These are phyloP conservation scores for Thymelicus lineola DNA, from an alignment of 2,888 invertebrate genomes.

Conservation along the genomic window DNA sequence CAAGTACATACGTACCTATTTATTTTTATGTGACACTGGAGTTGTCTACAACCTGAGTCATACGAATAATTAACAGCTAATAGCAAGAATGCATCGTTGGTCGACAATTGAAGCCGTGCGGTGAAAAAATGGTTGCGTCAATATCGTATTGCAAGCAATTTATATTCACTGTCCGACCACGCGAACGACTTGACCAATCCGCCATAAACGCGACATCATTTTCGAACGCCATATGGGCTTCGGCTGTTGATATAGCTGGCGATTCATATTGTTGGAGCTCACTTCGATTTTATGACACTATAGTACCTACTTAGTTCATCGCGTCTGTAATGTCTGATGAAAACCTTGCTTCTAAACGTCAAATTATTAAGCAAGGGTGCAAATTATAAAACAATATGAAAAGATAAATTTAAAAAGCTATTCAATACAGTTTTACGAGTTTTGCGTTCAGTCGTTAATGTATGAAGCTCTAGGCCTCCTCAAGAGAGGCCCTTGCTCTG, in stretches of 20 bases:
- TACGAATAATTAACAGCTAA: neutral
- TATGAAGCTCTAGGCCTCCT: too few relatives aligned
- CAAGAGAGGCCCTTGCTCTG: too few relatives aligned
- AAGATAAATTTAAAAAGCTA: too few relatives aligned
- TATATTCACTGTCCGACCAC: conserved; percentile 28
- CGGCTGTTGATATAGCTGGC: conserved; percentile 9
- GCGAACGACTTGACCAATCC: conserved; percentile 26
- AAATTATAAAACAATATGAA: too few relatives aligned
- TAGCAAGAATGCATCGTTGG: neutral
- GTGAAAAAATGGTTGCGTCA: conserved; percentile 20
- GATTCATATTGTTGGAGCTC: conserved; percentile 12
- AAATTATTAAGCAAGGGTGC: too few relatives aligned
- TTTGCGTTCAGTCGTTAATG: too few relatives aligned
- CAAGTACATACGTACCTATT: too few relatives aligned
- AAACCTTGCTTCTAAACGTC: too few relatives aligned
- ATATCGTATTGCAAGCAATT: conserved; percentile 23
- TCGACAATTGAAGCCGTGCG: conserved; percentile 12
- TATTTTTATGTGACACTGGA: neutral
- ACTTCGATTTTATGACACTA: neutral
- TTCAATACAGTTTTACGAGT: too few relatives aligned
- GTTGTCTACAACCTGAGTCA: neutral
- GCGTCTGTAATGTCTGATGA: too few relatives aligned
- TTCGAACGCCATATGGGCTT: conserved; percentile 24
- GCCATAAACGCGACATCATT: conserved; percentile 20
- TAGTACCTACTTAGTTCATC: too few relatives aligned